Conservation (phyloP, 2,797 vertebrate genomes). For the Melanogrammus aeglefinus region DNA sequence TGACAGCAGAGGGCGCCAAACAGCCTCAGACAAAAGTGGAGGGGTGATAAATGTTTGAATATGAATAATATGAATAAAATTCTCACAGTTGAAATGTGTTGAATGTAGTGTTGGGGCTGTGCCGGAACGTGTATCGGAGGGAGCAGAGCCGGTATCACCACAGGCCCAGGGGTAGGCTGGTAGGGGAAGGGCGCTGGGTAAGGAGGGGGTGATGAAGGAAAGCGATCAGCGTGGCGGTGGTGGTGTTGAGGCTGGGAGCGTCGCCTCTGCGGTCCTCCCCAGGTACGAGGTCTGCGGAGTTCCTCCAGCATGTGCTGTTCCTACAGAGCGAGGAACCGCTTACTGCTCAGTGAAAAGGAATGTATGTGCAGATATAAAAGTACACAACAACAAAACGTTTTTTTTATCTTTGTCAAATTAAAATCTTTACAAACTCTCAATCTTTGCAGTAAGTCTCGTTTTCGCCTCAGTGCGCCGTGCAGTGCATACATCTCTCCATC, state of each 20-base stretch:
- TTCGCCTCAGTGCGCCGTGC: constrained; percentile 72
- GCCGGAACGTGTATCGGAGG: neutral
- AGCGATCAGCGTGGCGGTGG: constrained; percentile 12
- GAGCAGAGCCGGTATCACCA: neutral
- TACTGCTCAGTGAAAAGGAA: neutral
- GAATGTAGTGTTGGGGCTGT: constrained; percentile 75
- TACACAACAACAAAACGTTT: neutral
- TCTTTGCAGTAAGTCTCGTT: constrained; percentile 75
- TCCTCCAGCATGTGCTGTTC: constrained; percentile 80
- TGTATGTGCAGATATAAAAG: neutral
- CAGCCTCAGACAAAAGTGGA: neutral
- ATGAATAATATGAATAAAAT: neutral
- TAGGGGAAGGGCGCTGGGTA: constrained; percentile 50
- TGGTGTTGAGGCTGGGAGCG: constrained; percentile 22
- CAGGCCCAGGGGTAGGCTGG: constrained; percentile 25
- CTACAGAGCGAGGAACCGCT: constrained; percentile 49
- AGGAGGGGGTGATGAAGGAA: constrained; percentile 59
- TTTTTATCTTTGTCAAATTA: neutral
- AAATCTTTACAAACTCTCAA: constrained; percentile 71
- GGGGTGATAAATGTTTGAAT: neutral
- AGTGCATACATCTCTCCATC: constrained; percentile 62
- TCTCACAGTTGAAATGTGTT: constrained; percentile 71
- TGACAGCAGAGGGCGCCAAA: neutral
- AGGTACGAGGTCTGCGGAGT: constrained; percentile 55
- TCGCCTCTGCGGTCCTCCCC: constrained; percentile 49